phyloP scores from a whole-genome alignment of 2,888 invertebrate species.

The Agrotis ipsilon region DNA sequence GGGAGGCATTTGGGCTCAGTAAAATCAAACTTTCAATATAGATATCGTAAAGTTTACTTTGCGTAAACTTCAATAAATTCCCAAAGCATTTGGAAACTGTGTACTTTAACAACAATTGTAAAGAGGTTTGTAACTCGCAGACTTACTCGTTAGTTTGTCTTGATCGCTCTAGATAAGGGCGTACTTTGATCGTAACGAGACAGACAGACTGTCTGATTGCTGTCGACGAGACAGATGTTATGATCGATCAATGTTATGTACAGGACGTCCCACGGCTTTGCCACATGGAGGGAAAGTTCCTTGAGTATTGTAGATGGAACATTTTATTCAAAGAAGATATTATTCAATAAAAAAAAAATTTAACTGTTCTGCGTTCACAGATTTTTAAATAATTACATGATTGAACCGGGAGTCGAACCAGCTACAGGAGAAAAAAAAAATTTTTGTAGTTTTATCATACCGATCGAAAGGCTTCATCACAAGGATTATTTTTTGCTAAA shows the following conservation, averaged over 20 bases:
- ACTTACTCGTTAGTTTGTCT: conserved; percentile 35
- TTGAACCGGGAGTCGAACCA: too few relatives aligned
- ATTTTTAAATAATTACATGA: too few relatives aligned
- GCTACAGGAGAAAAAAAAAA: too few relatives aligned
- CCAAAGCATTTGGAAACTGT: conserved; percentile 13
- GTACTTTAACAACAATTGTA: conserved; percentile 8
- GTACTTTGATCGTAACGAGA: conserved; percentile 34
- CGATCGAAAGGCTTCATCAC: too few relatives aligned
- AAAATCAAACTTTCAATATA: not conserved
- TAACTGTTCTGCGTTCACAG: too few relatives aligned
- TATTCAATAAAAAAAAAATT: too few relatives aligned
- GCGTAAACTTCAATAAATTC: conserved; percentile 32
- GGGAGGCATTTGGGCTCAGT: not conserved
- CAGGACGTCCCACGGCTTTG: too few relatives aligned
- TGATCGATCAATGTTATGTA: not conserved
- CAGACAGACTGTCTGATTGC: conserved; percentile 51
- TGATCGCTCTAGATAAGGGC: conserved; percentile 43
- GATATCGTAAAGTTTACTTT: not conserved
- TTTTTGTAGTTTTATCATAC: too few relatives aligned
- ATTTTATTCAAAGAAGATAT: too few relatives aligned
- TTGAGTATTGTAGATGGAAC: too few relatives aligned
- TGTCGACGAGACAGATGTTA: conserved; percentile 28
- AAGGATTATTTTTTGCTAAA: too few relatives aligned
- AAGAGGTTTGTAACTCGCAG: conserved; percentile 10
- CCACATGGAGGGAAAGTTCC: too few relatives aligned